phyloP scores from a whole-genome alignment of 2,113 vertebrate species.

The Perca fluviatilis region DNA sequence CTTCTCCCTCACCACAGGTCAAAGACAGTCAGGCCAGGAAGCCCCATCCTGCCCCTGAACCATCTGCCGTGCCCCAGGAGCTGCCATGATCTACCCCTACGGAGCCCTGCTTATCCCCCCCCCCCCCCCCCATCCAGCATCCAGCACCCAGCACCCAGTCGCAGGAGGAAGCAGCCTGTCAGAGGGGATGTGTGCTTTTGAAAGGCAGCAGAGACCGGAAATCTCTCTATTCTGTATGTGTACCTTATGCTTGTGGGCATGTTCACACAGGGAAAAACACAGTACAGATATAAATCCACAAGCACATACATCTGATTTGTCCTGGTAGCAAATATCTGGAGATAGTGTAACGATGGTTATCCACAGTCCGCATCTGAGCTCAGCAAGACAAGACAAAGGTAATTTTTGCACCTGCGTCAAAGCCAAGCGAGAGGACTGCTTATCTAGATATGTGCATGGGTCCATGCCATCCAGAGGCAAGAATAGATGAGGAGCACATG shows the following conservation, averaged over 20 bases:
- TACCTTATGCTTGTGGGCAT: background rate
- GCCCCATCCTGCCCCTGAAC: slow-evolving; percentile 69
- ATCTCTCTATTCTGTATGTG: background rate
- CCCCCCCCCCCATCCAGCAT: slow-evolving; percentile 43
- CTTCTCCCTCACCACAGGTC: slow-evolving; percentile 61
- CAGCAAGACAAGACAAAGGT: slow-evolving; percentile 24
- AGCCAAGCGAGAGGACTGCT: slow-evolving; percentile 64
- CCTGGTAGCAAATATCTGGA: slow-evolving; percentile 5
- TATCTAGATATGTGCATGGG: slow-evolving; percentile 66
- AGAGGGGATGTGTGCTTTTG: slow-evolving; percentile 36
- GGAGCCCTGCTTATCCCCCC: slow-evolving; percentile 45
- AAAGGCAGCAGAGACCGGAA: slow-evolving; percentile 33
- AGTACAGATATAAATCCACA: slow-evolving; percentile 18
- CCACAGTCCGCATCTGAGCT: slow-evolving; percentile 9
- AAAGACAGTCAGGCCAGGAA: slow-evolving; percentile 74
- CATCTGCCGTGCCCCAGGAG: slow-evolving; percentile 82
- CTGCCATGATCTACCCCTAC: slow-evolving; percentile 73
- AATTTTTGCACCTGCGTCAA: slow-evolving; percentile 46
- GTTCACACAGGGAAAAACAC: background rate
- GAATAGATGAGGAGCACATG: slow-evolving; percentile 71
- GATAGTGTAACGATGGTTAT: slow-evolving; percentile 19
- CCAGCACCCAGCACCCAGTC: slow-evolving; percentile 54
- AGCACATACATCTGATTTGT: slow-evolving; percentile 1
- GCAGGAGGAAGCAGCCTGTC: slow-evolving; percentile 62
- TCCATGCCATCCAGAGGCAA: slow-evolving; percentile 69